Base-by-base conservation (phyloP, 1,140 invertebrate species). In the Thaumatotibia leucotreta region DNA sequence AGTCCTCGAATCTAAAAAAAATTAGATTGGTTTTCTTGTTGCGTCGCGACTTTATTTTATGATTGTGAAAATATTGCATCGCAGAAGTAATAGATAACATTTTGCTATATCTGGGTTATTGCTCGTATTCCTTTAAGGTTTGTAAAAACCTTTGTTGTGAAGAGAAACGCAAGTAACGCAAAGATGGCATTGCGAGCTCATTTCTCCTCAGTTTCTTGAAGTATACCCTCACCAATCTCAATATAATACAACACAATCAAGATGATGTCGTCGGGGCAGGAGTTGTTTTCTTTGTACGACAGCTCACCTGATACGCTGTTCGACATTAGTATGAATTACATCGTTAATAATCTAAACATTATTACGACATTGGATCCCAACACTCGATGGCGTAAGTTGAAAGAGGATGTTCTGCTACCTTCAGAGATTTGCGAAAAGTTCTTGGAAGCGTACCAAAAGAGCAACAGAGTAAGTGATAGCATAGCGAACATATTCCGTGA, bases 401-500 rank as follows among this genome's bases (percentile, higher is more conserved):
- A 80, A 69, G 76, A 85, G 32, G 82, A 85, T 67, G 76, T 91
- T 20, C 75, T 84, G 50, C 67, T 91, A 23, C 91, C 92, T 14
- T 79, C 80, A 6, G 89, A 87, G 67, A 75, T 92, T 24, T 91
- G 88, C 49, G 88, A 92, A 50, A 76, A 71, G 81, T 87, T 96
- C 14, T 86, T 97, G 4, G 84, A 93, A 65, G 86, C 92, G 10
- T 93, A 93, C 69, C 93, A 94, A 66, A 92, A 92, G 68, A 92
- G 92, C 22, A 91, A 92, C 70, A 89, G 92, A 10, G 79, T 94
- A 5, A 93, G 94, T 75, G 93, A 96, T 71, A 92, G 88, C 63
- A 95, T 96, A 72, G 93, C 96, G 3, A 92, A 93, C 68, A 92
- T 97, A 67, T 97, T 97, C 78, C 88, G 92, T 71, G 94, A 97